Evolutionary conservation across 2,888 invertebrate species (phyloP).

Genomic region (Dinocampus coccinellae): DNA sequence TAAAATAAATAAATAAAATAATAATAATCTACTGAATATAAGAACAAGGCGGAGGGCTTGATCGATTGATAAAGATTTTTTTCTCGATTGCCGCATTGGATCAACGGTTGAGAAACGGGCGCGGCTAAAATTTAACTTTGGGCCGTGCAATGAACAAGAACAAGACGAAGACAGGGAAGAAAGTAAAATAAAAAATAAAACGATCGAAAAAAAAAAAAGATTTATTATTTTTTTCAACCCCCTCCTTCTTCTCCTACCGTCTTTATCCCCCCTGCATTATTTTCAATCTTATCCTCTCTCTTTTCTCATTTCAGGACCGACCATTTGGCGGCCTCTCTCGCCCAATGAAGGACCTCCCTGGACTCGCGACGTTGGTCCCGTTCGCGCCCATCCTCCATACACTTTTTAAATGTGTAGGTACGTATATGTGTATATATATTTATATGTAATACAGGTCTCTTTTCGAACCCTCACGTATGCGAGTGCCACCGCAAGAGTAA

Average conservation of each 20-base stretch:
- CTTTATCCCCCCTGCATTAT: constrained; percentile 5
- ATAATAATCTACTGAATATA: constrained; percentile 2
- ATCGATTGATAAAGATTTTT: constrained; percentile 16
- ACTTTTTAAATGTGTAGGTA: not conserved
- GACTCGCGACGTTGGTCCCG: constrained; percentile 61
- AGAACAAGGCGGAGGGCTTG: not conserved
- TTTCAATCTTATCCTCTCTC: not conserved
- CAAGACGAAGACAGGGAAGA: not conserved
- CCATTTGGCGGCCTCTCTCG: constrained; percentile 38
- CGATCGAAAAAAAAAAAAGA: not conserved
- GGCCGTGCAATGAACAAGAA: not conserved
- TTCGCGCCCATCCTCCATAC: constrained; percentile 38
- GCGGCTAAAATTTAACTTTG: not conserved
- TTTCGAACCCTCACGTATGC: not conserved
- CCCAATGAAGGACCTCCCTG: constrained; percentile 60
- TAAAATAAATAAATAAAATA: too few relatives aligned
- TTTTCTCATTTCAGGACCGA: constrained; percentile 20
- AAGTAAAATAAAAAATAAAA: not conserved
- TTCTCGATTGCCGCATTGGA: constrained; percentile 13
- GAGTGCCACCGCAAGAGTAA: not conserved
- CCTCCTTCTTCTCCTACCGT: not conserved
- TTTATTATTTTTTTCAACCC: not conserved
- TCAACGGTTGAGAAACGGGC: constrained; percentile 20
- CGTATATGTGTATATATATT: not conserved
- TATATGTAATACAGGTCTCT: not conserved